These are phyloP conservation scores for Cantharis flavilabris DNA, from an alignment of 2,888 invertebrate species.

Conservation along the genomic window DNA sequence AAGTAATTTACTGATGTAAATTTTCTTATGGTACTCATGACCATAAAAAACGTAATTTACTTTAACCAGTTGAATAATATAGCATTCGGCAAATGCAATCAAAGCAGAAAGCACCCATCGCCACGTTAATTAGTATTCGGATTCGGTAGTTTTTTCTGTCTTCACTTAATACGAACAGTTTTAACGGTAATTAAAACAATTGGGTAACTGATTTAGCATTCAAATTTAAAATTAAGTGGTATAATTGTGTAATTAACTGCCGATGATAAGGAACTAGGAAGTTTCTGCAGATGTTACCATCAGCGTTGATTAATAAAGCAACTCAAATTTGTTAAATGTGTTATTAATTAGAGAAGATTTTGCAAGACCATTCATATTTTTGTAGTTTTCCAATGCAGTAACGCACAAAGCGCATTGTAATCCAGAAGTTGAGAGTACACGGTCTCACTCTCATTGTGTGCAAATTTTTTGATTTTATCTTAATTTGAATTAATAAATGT, in stretches of 20 bases:
- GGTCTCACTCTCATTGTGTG: slow-evolving; percentile 6
- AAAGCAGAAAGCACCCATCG: background rate
- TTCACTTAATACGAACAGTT: background rate
- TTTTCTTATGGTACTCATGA: background rate
- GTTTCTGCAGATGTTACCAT: background rate
- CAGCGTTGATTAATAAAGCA: background rate
- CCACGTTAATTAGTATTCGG: background rate
- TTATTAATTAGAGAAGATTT: background rate
- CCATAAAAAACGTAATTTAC: background rate
- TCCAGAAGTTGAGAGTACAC: background rate
- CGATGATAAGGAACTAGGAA: background rate
- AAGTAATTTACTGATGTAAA: background rate
- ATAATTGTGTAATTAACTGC: background rate
- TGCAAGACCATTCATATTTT: background rate
- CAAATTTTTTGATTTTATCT: slow-evolving; percentile 11
- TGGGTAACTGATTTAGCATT: background rate
- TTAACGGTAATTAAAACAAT: background rate
- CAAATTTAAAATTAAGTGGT: background rate
- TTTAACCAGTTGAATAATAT: background rate
- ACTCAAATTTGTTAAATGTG: background rate
- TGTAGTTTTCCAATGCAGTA: background rate
- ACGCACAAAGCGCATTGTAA: background rate
- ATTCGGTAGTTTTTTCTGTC: background rate
- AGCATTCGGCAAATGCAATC: background rate
- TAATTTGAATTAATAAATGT: slow-evolving; percentile 15